A percentile compares a stretch with the other conserved stretches of the same genome.
phyloP scores from a whole-genome alignment of 2,888 invertebrate genomes.

The Meganola albula region DNA sequence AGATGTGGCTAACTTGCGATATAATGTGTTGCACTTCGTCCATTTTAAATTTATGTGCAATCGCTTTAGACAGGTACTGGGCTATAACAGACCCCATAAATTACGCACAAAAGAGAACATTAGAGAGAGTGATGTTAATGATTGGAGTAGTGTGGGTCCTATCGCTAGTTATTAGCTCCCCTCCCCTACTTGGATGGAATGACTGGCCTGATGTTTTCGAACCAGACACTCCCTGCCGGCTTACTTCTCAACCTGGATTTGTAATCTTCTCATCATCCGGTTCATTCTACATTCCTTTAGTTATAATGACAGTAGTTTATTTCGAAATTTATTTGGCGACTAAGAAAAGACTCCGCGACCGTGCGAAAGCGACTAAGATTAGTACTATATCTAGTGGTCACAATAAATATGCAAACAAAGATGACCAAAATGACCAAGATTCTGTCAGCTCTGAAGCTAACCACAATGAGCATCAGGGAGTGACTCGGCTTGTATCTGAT shows the following conservation, averaged over 20 bases:
- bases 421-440: slow-evolving; percentile 81
- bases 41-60: slow-evolving; percentile 94
- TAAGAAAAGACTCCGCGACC: slow-evolving; percentile 87
- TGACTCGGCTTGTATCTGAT: slow-evolving; percentile 50
- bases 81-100: slow-evolving; percentile 96
- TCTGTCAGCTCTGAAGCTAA: slow-evolving; percentile 91
- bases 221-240: slow-evolving; percentile 86
- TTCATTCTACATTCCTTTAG: slow-evolving; percentile 95
- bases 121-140: slow-evolving; percentile 90
- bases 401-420: slow-evolving; percentile 67
- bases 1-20: slow-evolving; percentile 97
- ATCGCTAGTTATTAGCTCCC: slow-evolving; percentile 91
- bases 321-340: slow-evolving; percentile 97
- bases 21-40: slow-evolving; percentile 97
- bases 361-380: slow-evolving; percentile 89
- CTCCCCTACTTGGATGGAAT: slow-evolving; percentile 95
- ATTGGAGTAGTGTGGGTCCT: slow-evolving; percentile 92
- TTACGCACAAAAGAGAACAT: slow-evolving; percentile 93
- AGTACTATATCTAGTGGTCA: slow-evolving; percentile 80
- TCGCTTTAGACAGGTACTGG: slow-evolving; percentile 96
- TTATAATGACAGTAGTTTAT: slow-evolving; percentile 97
- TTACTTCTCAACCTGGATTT: slow-evolving; percentile 93
- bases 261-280: slow-evolving; percentile 95
- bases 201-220: slow-evolving; percentile 93
- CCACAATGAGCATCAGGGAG: slow-evolving; percentile 81